Percentiles rank a stretch among this genome's conserved stretches.
phyloP scores from a whole-genome alignment of 2,888 invertebrate species.

The Pteria penguin region DNA sequence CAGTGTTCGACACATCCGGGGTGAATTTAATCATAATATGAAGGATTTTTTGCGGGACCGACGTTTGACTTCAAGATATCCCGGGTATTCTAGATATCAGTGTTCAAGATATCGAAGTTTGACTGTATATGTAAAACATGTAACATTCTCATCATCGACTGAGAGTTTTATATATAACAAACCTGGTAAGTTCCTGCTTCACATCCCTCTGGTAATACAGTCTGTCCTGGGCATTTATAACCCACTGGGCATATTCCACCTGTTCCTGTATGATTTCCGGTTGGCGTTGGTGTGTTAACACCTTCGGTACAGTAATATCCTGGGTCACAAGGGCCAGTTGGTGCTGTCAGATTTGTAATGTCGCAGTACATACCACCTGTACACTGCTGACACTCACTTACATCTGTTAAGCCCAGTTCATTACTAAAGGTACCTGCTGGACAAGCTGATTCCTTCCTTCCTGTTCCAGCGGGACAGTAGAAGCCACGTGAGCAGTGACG shows the following conservation, averaged over 20 bases:
- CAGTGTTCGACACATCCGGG: no score
- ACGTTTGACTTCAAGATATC: no score
- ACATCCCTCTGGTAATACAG: constrained; percentile 70
- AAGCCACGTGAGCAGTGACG: constrained; percentile 74
- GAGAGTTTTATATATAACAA: no score
- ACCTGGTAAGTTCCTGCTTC: constrained; percentile 77
- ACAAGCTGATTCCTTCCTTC: constrained; percentile 74
- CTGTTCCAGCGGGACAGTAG: constrained; percentile 76
- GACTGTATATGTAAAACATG: no score
- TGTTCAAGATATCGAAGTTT: no score
- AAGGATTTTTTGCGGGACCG: no score
- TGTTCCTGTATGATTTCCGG: constrained; percentile 73
- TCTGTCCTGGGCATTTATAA: constrained; percentile 69
- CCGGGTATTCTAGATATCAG: no score
- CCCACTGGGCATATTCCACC: constrained; percentile 77
- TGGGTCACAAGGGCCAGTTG: constrained; percentile 68
- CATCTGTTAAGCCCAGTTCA: constrained; percentile 65
- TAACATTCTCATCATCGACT: no score
- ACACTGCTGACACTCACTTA: constrained; percentile 67
- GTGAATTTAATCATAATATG: no score
- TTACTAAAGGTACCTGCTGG: constrained; percentile 76
- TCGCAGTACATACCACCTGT: constrained; percentile 72
- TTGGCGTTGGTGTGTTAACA: constrained; percentile 72
- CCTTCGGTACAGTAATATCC: constrained; percentile 76
- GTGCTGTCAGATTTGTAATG: constrained; percentile 72